These are phyloP conservation scores for Anoplius nigerrimus DNA, from an alignment of 2,888 invertebrate species.

Conservation along the genomic window DNA sequence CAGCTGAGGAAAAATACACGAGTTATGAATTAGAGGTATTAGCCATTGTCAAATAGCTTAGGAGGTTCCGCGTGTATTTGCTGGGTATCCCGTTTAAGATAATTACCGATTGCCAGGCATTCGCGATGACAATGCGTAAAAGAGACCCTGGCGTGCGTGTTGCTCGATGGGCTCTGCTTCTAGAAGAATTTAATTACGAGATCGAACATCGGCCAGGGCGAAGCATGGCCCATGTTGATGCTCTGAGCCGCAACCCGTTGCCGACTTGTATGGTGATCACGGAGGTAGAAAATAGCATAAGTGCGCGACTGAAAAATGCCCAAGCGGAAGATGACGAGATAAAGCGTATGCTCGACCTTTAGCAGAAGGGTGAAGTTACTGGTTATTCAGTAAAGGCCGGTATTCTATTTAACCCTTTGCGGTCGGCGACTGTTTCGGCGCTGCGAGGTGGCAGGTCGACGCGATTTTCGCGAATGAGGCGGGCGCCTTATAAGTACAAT, in stretches of 20 bases:
- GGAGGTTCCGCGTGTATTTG: slow-evolving; percentile 6
- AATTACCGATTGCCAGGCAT: slow-evolving; percentile 12
- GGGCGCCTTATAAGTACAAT: no score
- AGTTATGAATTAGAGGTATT: background rate
- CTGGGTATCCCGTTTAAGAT: slow-evolving; percentile 7
- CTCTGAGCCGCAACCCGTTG: slow-evolving; percentile 2
- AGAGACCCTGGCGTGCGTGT: slow-evolving; percentile 2
- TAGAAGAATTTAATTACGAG: slow-evolving; percentile 2
- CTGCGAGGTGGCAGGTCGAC: no score
- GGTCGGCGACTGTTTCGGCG: no score
- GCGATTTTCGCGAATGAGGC: no score
- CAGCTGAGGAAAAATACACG: background rate
- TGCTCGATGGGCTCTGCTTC: slow-evolving; percentile 4
- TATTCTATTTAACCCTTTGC: no score
- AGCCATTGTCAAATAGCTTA: background rate
- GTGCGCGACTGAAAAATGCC: no score
- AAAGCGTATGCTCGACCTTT: no score
- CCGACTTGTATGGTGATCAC: background rate
- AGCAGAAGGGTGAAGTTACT: no score
- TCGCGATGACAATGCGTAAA: background rate
- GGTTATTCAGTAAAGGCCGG: no score
- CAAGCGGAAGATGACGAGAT: background rate
- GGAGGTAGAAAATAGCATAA: slow-evolving; percentile 11
- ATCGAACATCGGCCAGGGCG: slow-evolving; percentile 11
- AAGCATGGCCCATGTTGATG: slow-evolving; percentile 17